These are phyloP conservation scores for Morpho deidamia DNA, from an alignment of 2,888 invertebrate genomes.

Conservation along the genomic window DNA sequence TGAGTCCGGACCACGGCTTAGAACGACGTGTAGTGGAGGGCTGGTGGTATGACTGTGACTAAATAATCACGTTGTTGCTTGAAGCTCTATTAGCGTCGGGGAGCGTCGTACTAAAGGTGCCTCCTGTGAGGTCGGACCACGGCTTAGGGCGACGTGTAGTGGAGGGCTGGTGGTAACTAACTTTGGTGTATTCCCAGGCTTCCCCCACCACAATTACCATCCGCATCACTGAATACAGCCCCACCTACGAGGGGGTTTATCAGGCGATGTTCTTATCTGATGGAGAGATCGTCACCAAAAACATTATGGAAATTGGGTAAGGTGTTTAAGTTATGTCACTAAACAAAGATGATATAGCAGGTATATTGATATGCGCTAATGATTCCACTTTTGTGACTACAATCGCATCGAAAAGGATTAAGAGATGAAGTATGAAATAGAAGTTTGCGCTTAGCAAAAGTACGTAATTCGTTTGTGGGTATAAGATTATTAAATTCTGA, in stretches of 20 bases:
- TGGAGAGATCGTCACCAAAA: conserved; percentile 36
- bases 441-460: too few species aligned
- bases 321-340: background rate
- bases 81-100: background rate
- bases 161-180: too few species aligned
- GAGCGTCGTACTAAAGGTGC: background rate
- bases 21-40: background rate
- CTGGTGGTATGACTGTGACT: background rate
- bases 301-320: conserved; percentile 41
- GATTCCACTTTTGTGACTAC: background rate
- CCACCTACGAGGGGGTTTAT: conserved; percentile 38
- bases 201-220: conserved; percentile 30
- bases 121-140: background rate
- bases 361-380: background rate
- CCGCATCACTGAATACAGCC: conserved; percentile 35
- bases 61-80: background rate
- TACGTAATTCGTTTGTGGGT: background rate
- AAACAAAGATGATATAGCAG: background rate
- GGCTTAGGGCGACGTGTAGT: background rate
- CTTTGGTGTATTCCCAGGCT: conserved; percentile 21
- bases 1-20: too few species aligned
- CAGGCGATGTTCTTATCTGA: conserved; percentile 35
- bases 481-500: background rate
- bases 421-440: background rate
- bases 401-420: background rate